Evolutionary conservation across 1,140 invertebrate genomes (phyloP).

Genomic region (Calycopis cecrops): DNA sequence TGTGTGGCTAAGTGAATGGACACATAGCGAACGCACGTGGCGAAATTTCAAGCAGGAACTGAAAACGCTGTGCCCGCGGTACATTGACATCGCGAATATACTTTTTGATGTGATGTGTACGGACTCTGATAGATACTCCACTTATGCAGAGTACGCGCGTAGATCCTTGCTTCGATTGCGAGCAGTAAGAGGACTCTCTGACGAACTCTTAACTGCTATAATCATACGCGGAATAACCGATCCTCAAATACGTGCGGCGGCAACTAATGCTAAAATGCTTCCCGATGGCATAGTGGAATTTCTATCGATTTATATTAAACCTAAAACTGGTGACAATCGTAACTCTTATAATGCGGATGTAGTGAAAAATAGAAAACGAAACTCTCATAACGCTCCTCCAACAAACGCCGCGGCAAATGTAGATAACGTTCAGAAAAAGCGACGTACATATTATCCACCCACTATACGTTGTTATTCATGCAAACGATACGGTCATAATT

Average conservation of each 20-base stretch:
- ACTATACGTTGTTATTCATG: constrained; percentile 7
- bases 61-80: constrained; percentile 12
- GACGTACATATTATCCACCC: not conserved
- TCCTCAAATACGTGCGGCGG: constrained; percentile 19
- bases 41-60: constrained; percentile 17
- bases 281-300: constrained; percentile 17
- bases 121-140: constrained; percentile 4
- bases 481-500: not conserved
- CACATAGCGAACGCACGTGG: constrained; percentile 5
- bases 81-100: constrained; percentile 2
- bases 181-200: constrained; percentile 8
- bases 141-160: constrained; percentile 15
- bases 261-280: constrained; percentile 18
- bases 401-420: not conserved
- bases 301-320: constrained; percentile 24
- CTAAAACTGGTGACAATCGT: not conserved
- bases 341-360: not conserved
- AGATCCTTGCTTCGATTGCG: constrained; percentile 4
- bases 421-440: not conserved
- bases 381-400: not conserved
- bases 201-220: constrained; percentile 9
- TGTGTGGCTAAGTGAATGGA: constrained; percentile 13
- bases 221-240: constrained; percentile 3
- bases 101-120: constrained; percentile 10
- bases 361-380: not conserved